Evolutionary conservation across 2,888 invertebrate species (phyloP), one percentile per base, ranked within the genome.

Genomic region (Mesochorus sp.): DNA sequence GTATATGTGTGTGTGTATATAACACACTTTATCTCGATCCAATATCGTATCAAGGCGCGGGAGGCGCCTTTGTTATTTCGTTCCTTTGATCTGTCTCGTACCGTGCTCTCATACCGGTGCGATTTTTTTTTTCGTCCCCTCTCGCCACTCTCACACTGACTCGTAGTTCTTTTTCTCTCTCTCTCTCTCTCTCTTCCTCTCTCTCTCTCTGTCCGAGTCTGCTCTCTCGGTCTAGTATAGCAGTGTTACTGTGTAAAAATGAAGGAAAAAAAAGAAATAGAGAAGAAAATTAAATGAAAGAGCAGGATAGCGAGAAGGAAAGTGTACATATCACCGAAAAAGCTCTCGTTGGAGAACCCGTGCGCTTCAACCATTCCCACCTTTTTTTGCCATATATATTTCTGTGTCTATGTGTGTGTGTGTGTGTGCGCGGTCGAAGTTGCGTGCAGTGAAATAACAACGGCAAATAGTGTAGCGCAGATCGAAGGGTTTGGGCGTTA

Each of bases 21-120:
- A 8, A 28, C 26, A 51, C 6, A 34, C 31, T 67, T 14, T 80
- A 51, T 76, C 42, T 31, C 67, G 57, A 75, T 79, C 55, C 81
- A 77, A 79, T 79, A 81, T 77, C 67, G 71, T 51, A 68, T 72
- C 61, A 57, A 42, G 51, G 44, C 68, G 31, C 17, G 10, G 12
- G 51, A 70, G 51, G 55, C 75, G 81, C 83, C 83, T 87, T 86
- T 86, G 86, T 87, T 84, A 82, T 82, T 82, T 77, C 67, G 66
- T 81, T 80, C 81, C 83, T 85, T 87, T 85, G 85, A 86, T 83
- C 82, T 79, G 55, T 55, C 74, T 44, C 49, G 76, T 34, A 59
- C 62, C 53, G 39, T 47, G 64, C 55, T 64, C 55, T 64, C 28
- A n/a, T 47, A 39, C 21, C 12, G 67, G 42, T 19, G 62, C 57